phyloP scores from a whole-genome alignment of 2,113 vertebrate genomes.

The Plectropomus leopardus region DNA sequence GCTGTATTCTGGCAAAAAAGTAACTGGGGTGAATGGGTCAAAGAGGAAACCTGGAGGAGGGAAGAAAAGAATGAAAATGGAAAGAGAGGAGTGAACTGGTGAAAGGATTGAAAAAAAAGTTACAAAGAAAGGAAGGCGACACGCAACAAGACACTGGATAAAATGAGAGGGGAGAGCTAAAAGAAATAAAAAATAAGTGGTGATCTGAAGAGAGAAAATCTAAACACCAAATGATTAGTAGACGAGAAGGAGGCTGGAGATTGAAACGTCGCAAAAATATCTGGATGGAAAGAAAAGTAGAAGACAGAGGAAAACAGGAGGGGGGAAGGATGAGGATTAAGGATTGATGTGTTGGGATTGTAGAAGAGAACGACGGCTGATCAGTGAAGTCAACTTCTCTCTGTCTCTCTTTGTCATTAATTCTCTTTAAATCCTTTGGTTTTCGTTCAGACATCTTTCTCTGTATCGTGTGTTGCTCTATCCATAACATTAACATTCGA shows the following conservation, averaged over 20 bases:
- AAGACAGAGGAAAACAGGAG: neutral
- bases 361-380: neutral
- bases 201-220: too few species aligned
- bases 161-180: too few species aligned
- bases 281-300: neutral
- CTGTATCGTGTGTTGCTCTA: too few species aligned
- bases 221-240: too few species aligned
- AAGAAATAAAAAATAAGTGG: neutral
- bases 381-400: neutral
- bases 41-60: neutral
- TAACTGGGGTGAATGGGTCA: neutral
- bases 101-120: too few species aligned
- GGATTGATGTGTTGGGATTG: conserved; percentile 5
- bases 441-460: neutral
- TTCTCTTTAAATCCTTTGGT: neutral
- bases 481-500: too few species aligned
- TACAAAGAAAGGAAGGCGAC: too few species aligned
- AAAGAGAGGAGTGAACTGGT: neutral
- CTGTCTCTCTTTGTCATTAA: neutral
- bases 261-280: neutral
- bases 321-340: neutral
- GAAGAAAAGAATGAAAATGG: neutral
- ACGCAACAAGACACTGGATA: too few species aligned
- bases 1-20: neutral
- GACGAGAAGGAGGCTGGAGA: neutral